Base-by-base conservation (phyloP, 2,113 vertebrate species). In the Stigmatopora argus region DNA sequence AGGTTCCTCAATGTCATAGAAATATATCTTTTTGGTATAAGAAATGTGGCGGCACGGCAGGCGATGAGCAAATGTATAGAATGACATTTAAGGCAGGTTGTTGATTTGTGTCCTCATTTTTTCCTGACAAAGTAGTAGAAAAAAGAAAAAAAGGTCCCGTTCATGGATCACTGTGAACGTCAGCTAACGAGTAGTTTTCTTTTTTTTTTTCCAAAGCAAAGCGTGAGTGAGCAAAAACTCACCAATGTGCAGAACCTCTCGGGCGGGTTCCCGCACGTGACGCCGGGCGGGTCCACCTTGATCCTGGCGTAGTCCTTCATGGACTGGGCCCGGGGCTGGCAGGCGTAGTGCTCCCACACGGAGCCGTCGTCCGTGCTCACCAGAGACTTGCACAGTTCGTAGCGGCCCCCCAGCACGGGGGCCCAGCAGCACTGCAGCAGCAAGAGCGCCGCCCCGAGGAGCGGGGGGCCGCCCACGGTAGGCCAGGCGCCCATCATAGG, bases 161-260 rank as follows among this genome's bases (percentile, higher is more conserved):
- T n/a, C n/a, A n/a, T n/a, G n/a, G n/a, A n/a, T n/a, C n/a, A n/a
- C n/a, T n/a, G n/a, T n/a, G n/a, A n/a, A n/a, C n/a, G n/a, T n/a
- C n/a, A n/a, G n/a, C n/a, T n/a, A n/a, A n/a, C n/a, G n/a, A n/a
- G n/a, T n/a, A n/a, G n/a, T n/a, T n/a, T n/a, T n/a, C n/a, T n/a
- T n/a, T n/a, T 31, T 31, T 31, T 31, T 31, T 31, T 31, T 31
- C 1, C 26, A 31, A 31, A 31, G 26, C 26, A 1, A 46, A 46
- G 45, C 45, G 11, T 46, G 8, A 55, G 52, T 13, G 10, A 0
- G 23, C 19, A 14, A 72, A 23, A 71, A 95, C 96, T 98, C 87
- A 99, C 97, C 38, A 98, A 92, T 11, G 96, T 97, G 89, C 97
- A 99, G 91, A 98, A 98, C 65, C 93, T 93, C 89, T 99, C 96